Percentiles rank a stretch among this genome's conserved stretches.
Evolutionary conservation across 2,797 vertebrate genomes (phyloP).

Genomic region (Eptatretus atami): DNA sequence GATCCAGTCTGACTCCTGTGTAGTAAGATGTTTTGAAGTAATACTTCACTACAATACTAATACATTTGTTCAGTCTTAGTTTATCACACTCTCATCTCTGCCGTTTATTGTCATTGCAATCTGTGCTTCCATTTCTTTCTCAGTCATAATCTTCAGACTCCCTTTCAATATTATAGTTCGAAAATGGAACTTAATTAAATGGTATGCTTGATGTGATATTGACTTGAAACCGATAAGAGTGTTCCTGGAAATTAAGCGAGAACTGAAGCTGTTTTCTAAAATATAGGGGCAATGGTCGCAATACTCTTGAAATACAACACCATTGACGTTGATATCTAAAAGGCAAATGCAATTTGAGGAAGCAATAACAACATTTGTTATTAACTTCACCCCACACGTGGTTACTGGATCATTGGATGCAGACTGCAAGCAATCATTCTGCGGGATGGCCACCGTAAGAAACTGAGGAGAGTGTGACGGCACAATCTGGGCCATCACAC

Average conservation of each 20-base stretch:
- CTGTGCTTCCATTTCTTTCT: not conserved
- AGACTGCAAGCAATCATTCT: slow-evolving; percentile 72
- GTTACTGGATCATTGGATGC: slow-evolving; percentile 9
- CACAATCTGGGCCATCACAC: slow-evolving; percentile 75
- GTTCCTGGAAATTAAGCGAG: too few species aligned
- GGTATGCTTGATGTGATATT: too few species aligned
- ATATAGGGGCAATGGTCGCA: too few species aligned
- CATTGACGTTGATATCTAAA: too few species aligned
- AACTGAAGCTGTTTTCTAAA: too few species aligned
- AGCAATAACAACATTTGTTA: not conserved
- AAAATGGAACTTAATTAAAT: too few species aligned
- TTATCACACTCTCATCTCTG: not conserved
- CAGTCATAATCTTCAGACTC: not conserved
- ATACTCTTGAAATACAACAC: too few species aligned
- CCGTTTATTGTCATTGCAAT: not conserved
- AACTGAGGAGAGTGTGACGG: slow-evolving; percentile 75
- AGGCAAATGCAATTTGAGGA: too few species aligned
- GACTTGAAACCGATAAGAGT: too few species aligned
- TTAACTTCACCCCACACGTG: not conserved
- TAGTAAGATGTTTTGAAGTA: slow-evolving; percentile 28
- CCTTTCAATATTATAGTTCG: not conserved
- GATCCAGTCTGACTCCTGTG: slow-evolving; percentile 41
- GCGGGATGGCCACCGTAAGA: slow-evolving; percentile 58
- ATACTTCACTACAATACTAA: too few species aligned
- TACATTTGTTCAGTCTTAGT: not conserved